A percentile compares a stretch with the other conserved stretches of the same genome.
These are phyloP conservation scores for Andrena bicolor DNA, from an alignment of 2,888 invertebrate species.

Conservation along the genomic window DNA sequence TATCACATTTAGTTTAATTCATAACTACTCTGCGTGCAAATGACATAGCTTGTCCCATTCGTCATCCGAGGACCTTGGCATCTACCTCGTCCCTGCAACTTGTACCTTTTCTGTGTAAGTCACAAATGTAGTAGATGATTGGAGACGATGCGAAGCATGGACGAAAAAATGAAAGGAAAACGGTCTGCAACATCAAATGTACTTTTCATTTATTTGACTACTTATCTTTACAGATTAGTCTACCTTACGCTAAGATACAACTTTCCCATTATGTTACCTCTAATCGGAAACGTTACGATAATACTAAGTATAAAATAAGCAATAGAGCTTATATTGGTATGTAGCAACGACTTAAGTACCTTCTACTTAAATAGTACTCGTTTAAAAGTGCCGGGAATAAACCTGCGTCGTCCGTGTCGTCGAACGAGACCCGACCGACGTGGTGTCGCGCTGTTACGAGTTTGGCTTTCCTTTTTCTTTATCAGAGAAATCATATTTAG, in stretches of 20 bases:
- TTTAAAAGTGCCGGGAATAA: constrained; percentile 77
- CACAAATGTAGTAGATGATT: too few relatives aligned
- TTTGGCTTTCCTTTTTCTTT: constrained; percentile 42
- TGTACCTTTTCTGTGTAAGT: too few relatives aligned
- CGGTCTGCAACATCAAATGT: constrained; percentile 79
- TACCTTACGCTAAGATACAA: constrained; percentile 84
- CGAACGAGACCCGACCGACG: constrained; percentile 55
- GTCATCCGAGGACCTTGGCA: too few relatives aligned
- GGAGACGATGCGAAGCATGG: background rate
- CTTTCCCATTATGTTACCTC: constrained; percentile 83
- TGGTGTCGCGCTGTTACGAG: constrained; percentile 48
- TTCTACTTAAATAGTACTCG: constrained; percentile 76
- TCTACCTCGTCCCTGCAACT: too few relatives aligned
- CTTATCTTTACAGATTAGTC: constrained; percentile 84
- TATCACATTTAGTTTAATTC: too few relatives aligned
- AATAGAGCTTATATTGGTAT: constrained; percentile 83
- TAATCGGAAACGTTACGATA: constrained; percentile 81
- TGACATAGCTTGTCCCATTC: too few relatives aligned
- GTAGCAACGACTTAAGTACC: constrained; percentile 83
- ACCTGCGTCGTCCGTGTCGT: constrained; percentile 62
- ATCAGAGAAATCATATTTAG: constrained; percentile 58
- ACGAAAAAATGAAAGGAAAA: constrained; percentile 49
- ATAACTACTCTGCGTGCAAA: too few relatives aligned
- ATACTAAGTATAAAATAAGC: constrained; percentile 85
- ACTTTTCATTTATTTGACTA: constrained; percentile 85